Conservation (phyloP, 2,113 vertebrate species). For the Butorides virescens region DNA sequence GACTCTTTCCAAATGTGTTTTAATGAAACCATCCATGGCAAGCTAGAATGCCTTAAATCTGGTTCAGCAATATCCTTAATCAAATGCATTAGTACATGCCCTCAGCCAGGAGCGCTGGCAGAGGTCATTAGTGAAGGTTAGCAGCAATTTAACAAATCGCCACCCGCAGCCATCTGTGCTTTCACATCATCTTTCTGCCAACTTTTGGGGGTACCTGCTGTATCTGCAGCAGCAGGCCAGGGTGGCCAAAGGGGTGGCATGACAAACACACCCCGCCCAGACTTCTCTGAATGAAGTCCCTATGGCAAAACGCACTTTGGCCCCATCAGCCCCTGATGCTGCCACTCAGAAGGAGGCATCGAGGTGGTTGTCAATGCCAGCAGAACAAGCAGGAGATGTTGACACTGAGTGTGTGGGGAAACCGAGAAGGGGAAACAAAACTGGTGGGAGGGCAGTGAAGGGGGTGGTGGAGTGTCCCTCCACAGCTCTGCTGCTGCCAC, state of each 20-base stretch:
- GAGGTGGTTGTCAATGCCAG: neutral
- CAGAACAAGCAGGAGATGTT: neutral
- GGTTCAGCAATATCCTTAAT: neutral
- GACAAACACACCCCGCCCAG: neutral
- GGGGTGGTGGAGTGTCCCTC: neutral
- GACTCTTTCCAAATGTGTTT: neutral
- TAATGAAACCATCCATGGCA: neutral
- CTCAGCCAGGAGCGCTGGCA: neutral
- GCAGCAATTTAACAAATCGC: neutral
- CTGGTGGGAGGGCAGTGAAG: neutral
- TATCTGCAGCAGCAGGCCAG: neutral
- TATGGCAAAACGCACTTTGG: neutral
- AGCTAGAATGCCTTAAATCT: neutral
- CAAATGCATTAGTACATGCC: neutral
- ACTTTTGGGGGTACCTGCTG: neutral
- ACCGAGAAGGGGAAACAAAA: neutral
- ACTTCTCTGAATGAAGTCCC: neutral
- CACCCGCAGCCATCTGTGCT: neutral
- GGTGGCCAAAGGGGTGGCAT: neutral
- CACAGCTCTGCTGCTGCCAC: neutral
- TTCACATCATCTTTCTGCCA: rapidly evolving
- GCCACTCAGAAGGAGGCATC: neutral
- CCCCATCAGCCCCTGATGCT: rapidly evolving
- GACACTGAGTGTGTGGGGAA: rapidly evolving
- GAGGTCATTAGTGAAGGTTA: neutral